phyloP scores from a whole-genome alignment of 2,888 invertebrate genomes.

The Desoria tigrina region DNA sequence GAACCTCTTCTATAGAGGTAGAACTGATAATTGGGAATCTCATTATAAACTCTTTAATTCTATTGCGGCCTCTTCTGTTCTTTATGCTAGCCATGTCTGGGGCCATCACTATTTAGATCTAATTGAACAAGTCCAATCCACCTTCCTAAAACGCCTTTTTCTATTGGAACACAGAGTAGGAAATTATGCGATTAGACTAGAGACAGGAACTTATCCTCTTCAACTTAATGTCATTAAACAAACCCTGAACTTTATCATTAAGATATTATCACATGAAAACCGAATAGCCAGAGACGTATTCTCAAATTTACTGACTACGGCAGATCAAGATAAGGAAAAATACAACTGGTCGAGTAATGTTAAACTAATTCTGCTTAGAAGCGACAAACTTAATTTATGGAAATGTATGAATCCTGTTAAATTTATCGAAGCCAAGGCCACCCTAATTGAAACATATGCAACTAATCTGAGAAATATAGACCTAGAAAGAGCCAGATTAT shows the following conservation, averaged over 20 bases:
- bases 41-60: constrained; percentile 3
- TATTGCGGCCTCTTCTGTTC: neutral
- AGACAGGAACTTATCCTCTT: neutral
- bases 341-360: constrained; percentile 7
- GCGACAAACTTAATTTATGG: neutral
- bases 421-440: neutral
- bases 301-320: neutral
- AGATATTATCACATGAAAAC: neutral
- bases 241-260: constrained; percentile 8
- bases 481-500: neutral
- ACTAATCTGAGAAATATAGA: neutral
- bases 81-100: constrained; percentile 20
- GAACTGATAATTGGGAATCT: constrained; percentile 7
- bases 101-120: neutral
- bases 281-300: constrained; percentile 4
- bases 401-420: neutral
- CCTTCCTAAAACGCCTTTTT: constrained; percentile 11
- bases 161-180: neutral
- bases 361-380: neutral
- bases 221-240: neutral
- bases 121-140: constrained; percentile 15
- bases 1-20: neutral
- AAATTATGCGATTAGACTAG: constrained; percentile 20
- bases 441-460: neutral
- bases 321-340: neutral